Evolutionary conservation across 2,888 invertebrate genomes (phyloP), one percentile per base, ranked within the genome.

Genomic region (Drosophila colorata): DNA sequence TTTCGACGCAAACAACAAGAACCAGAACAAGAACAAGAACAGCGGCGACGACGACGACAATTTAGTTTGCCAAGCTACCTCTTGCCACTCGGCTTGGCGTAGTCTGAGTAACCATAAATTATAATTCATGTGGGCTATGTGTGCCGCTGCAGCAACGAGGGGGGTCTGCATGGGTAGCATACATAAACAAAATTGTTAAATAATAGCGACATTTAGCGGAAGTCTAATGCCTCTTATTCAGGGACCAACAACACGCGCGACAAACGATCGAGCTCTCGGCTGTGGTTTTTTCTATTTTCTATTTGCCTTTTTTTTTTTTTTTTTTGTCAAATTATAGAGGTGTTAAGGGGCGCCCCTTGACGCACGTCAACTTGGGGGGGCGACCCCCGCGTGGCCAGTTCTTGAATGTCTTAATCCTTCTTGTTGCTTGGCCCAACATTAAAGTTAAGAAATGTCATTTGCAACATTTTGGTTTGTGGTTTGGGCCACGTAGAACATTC

Each of bases 121-220:
- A 88, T 85, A 83, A 68, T 83, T 64, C 59, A 41, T 53, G 37
- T 37, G 35, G 25, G 25, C 38, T 66, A 38, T 66, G 49, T 53
- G 41, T 58, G 68, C 44, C 43, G 49, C 51, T 28, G 31, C 23
- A 2, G 16, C 13, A 43, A 28, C 40, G 14, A 35, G 25, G 14
- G 38, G 13, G 31, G 23, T 8, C 53, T 51, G 65, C 75, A 77
- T 80, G 81, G 78, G 48, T 48, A 67, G 49, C 80, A 52, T 72
- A 72, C 67, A 85, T 82, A 83, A 79, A 77, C 66, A 85, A 87
- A 84, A 84, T 87, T 77, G 83, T 79, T 82, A 85, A 84, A 84
- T 87, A 84, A 87, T 87, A 80, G 83, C 86, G 80, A 79, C 87
- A 87, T 79, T 87, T 80, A 85, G 69, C 86, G 83, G 83, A 87